phyloP scores from a whole-genome alignment of 2,113 vertebrate species.

The Lepisosteus oculatus region DNA sequence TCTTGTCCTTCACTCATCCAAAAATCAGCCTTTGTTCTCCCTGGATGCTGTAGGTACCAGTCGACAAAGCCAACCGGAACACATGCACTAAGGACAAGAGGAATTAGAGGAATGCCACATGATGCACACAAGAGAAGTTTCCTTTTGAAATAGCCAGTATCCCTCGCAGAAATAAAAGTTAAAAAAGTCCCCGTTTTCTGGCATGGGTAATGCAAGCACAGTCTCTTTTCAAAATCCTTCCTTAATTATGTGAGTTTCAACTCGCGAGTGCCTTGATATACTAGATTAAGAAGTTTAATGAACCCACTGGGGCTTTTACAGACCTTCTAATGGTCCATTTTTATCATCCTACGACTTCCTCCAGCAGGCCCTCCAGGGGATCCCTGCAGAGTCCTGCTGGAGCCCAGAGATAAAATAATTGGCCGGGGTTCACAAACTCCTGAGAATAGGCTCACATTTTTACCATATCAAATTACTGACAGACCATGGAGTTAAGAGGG shows the following conservation, averaged over 20 bases:
- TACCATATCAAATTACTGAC: constrained; percentile 16
- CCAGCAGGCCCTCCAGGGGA: constrained; percentile 63
- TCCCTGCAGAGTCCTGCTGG: constrained; percentile 38
- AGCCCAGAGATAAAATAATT: constrained; percentile 63
- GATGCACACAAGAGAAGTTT: too few species aligned
- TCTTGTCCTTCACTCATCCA: too few species aligned
- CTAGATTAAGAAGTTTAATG: constrained; percentile 52
- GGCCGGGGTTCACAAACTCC: constrained; percentile 62
- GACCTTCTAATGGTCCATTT: constrained; percentile 60
- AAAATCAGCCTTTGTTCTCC: too few species aligned
- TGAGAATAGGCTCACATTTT: constrained; percentile 49
- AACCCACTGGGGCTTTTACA: constrained; percentile 60
- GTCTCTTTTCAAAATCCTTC: constrained; percentile 6
- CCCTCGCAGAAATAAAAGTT: neutral
- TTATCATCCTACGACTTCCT: constrained; percentile 72
- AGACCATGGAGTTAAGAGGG: neutral
- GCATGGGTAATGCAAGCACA: neutral
- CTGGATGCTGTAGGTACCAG: too few species aligned
- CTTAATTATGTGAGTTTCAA: constrained; percentile 25
- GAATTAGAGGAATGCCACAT: too few species aligned
- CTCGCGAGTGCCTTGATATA: constrained; percentile 30
- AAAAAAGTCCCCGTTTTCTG: constrained; percentile 12
- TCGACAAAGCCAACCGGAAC: too few species aligned
- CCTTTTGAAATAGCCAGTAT: neutral
- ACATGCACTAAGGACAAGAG: too few species aligned